Base-by-base conservation (phyloP, 1,140 invertebrate genomes). In the Drosophila busckii region DNA sequence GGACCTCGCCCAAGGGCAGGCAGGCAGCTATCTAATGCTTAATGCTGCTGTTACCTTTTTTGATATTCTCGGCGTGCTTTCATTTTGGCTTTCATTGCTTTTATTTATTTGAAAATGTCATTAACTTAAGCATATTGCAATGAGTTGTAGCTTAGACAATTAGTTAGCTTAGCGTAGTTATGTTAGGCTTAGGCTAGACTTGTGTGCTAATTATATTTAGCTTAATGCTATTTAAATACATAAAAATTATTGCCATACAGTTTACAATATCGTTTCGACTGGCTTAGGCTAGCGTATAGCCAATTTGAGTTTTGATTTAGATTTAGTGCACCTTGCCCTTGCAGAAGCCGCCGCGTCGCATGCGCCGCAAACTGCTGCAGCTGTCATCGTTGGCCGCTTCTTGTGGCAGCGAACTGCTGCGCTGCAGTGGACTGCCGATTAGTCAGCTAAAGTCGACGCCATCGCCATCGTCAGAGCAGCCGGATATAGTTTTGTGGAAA, bases 401-500 rank as follows among this genome's bases (percentile, higher is more conserved):
- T 19, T 82, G 70, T 2, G 83, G 69, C 65, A 84, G 44, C 25
- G 83, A 84, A 15, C 64, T 23, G 13, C 75, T 85, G 4, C 68
- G 59, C 28, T 82, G 69, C 52, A 84, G 22, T 4, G 84, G 59
- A 59, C 64, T 82, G 40, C 71, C 64, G 53, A 86, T 75, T 70
- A 85, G 78, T 87, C 85, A 87, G 63, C 82, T 85, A 23, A 87
- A 87, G 17, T 87, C 78, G 3, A 75, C 84, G 4, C 49, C 75
- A 20, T 87, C 85, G 4, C 83, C 84, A 16, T 87, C 84, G 38
- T 86, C 85, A 9, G 84, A 86, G 38, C 85, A 87, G 22, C 85
- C 85, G 22, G 85, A 86, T 19, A 87, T 87, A 5, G 85, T 87
- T 41, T 87, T 86, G 53, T 87, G 85, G 41, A 87, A 87, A 17